phyloP scores from a whole-genome alignment of 2,888 invertebrate species.

The Cantharis nigra region DNA sequence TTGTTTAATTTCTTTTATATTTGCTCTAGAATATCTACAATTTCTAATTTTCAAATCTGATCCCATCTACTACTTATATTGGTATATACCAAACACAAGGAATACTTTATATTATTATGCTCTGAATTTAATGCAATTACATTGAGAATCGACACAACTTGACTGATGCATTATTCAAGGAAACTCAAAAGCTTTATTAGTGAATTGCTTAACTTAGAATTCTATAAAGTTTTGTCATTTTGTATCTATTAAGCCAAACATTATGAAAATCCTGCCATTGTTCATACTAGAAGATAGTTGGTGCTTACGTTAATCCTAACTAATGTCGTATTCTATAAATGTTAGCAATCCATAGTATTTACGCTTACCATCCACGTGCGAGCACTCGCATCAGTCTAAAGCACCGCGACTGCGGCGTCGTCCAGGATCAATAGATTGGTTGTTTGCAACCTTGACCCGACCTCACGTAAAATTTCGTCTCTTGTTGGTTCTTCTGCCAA shows the following conservation, averaged over 20 bases:
- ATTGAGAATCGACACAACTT: neutral
- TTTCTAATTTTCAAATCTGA: too few species aligned
- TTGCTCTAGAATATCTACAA: too few species aligned
- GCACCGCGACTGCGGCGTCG: conserved; percentile 38
- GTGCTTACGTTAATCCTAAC: neutral
- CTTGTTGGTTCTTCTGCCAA: conserved; percentile 20
- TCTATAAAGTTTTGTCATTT: neutral
- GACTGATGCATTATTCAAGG: neutral
- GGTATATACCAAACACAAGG: neutral
- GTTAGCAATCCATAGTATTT: conserved; percentile 25
- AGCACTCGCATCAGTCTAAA: conserved; percentile 30
- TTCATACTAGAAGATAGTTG: neutral
- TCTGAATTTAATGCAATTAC: neutral
- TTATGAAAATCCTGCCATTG: neutral
- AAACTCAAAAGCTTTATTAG: neutral
- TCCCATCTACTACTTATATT: too few species aligned
- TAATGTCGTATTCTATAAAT: neutral
- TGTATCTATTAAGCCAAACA: neutral
- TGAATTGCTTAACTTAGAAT: neutral
- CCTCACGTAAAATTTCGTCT: conserved; percentile 47
- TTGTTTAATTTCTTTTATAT: too few species aligned
- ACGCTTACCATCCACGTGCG: conserved; percentile 38
- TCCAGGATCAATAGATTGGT: conserved; percentile 52
- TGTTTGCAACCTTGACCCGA: conserved; percentile 52
- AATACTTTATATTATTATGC: neutral